Evolutionary conservation across 1,140 invertebrate species (phyloP), one percentile per base, ranked within the genome.

Genomic region (Sminthurides bifidus): DNA sequence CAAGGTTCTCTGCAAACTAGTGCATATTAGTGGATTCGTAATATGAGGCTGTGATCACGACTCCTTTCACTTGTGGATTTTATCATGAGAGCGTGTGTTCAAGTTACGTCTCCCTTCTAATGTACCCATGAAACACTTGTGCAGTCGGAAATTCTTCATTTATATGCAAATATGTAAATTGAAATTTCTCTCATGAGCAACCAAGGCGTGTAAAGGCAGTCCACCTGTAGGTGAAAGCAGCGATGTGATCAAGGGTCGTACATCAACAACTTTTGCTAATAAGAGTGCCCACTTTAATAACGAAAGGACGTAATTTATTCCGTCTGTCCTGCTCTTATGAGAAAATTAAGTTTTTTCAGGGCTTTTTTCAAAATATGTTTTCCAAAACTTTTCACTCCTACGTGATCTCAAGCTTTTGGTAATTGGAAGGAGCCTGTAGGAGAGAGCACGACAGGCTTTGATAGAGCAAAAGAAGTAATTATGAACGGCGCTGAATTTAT

Each of bases 281-380:
- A 49, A 49, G 46, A n/a, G n/a, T n/a, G 29, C 29, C 27, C n/a
- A 49, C 4, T 49, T 49, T 49, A 49, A 49, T 49, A 49, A 49
- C 31, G 46, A 33, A 49, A 49, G 21, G 8, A 12, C 21, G n/a
- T n/a, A n/a, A n/a, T n/a, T n/a, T n/a, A n/a, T n/a, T n/a, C n/a
- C n/a, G n/a, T n/a, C n/a, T n/a, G n/a, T n/a, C n/a, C n/a, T n/a
- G n/a, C n/a, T 50, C 29, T 50, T 50, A 50, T 50, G 30, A 33
- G 48, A 50, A 50, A 35, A 33, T 26, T 38, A 38, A 35, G 41
- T 24, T 40, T 52, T 52, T 38, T 52, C 38, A n/a, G 50, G 41
- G 50, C 50, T 52, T 40, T 40, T 52, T 52, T 52, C 50, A 52
- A n/a, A n/a, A n/a, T n/a, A n/a, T n/a, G n/a, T n/a, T n/a, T n/a